A percentile compares a stretch with the other conserved stretches of the same genome.
These are phyloP conservation scores for Phalanger gymnotis DNA, from an alignment of 2,797 vertebrate genomes.

Conservation along the genomic window DNA sequence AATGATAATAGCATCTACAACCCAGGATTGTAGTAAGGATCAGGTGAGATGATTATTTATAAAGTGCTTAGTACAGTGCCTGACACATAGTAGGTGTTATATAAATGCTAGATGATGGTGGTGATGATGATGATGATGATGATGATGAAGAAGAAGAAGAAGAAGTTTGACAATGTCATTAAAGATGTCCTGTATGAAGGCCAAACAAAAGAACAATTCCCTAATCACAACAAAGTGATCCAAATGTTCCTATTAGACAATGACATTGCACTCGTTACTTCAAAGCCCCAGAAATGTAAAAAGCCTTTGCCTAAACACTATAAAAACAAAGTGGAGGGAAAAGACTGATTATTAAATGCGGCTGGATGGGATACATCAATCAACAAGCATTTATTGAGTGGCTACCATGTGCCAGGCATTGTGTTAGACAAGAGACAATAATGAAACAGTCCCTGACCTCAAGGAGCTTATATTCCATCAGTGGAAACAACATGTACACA, in stretches of 20 bases:
- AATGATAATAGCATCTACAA: background rate
- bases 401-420: background rate
- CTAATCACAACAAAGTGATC: background rate
- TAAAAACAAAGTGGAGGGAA: background rate
- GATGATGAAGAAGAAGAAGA: too few relatives aligned
- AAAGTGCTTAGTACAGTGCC: background rate
- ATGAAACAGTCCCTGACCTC: too few relatives aligned
- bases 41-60: background rate
- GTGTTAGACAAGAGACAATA: background rate
- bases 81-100: background rate
- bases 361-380: background rate
- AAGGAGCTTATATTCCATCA: background rate
- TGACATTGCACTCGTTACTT: background rate
- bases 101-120: background rate
- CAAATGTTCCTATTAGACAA: background rate
- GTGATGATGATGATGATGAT: background rate
- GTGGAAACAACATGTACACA: background rate
- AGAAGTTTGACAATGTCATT: background rate
- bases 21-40: background rate
- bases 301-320: background rate
- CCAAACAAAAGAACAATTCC: background rate
- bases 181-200: background rate
- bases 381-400: background rate
- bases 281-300: background rate
- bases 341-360: background rate